Conservation (phyloP, 2,888 invertebrate genomes). For the Tenthredo scrophulariae region DNA sequence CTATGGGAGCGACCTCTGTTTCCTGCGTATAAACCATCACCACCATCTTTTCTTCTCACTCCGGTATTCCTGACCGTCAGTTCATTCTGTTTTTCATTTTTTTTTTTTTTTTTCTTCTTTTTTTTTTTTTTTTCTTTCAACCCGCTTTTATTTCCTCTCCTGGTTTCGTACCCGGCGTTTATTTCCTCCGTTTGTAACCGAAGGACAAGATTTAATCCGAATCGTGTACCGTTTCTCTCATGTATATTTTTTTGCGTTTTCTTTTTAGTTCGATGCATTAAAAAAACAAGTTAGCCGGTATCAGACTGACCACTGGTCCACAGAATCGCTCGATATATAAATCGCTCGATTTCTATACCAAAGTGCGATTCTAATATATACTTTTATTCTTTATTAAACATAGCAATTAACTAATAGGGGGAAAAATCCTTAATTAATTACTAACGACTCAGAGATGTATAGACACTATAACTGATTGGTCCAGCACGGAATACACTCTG, state of each 20-base stretch:
- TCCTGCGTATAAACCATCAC: not conserved
- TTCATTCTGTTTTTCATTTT: not conserved
- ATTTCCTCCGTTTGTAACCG: not conserved
- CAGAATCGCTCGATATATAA: too few species aligned
- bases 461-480: not conserved
- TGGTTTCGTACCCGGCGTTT: not conserved
- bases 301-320: too few species aligned
- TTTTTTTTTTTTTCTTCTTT: not conserved
- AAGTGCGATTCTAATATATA: too few species aligned
- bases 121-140: not conserved
- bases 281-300: too few species aligned
- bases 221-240: not conserved
- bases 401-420: not conserved
- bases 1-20: not conserved
- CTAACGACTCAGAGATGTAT: not conserved
- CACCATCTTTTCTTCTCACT: not conserved
- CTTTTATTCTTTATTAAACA: too few species aligned
- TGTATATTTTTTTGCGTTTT: not conserved
- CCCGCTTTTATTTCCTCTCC: not conserved
- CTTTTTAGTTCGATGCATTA: too few species aligned
- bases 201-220: constrained; percentile 1
- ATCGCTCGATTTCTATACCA: not conserved
- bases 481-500: too few species aligned
- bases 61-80: not conserved
- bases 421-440: not conserved